Evolutionary conservation across 1,140 invertebrate genomes (phyloP).

Genomic region (Popillia japonica): DNA sequence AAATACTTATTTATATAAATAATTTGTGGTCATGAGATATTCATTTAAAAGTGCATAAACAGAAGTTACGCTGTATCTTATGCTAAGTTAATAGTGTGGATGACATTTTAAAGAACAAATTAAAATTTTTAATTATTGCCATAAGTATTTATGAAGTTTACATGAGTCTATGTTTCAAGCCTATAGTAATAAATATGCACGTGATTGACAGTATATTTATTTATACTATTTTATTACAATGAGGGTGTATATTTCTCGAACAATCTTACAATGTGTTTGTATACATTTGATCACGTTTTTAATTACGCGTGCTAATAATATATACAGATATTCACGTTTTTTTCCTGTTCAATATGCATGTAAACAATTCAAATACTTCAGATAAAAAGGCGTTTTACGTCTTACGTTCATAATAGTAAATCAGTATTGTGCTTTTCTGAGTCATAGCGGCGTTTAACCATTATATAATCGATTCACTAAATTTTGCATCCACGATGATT

Average conservation of each 20-base stretch:
- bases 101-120: neutral
- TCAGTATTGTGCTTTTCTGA: neutral
- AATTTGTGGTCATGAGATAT: neutral
- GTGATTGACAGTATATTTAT: conserved; percentile 2
- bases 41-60: neutral
- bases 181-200: neutral
- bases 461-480: conserved; percentile 19
- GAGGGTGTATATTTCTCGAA: neutral
- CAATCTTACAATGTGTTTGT: neutral
- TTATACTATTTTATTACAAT: neutral
- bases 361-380: neutral
- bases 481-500: neutral
- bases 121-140: neutral
- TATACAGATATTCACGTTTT: neutral
- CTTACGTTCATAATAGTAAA: too few species aligned
- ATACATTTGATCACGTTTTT: neutral
- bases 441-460: neutral
- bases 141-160: conserved; percentile 13
- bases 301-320: neutral
- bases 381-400: neutral
- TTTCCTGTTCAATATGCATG: neutral
- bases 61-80: neutral
- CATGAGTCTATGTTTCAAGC: neutral
- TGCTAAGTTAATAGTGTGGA: neutral
- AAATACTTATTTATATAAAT: neutral